Base-by-base conservation (phyloP, 2,797 vertebrate species). In the Coranthus polyacanthus region DNA sequence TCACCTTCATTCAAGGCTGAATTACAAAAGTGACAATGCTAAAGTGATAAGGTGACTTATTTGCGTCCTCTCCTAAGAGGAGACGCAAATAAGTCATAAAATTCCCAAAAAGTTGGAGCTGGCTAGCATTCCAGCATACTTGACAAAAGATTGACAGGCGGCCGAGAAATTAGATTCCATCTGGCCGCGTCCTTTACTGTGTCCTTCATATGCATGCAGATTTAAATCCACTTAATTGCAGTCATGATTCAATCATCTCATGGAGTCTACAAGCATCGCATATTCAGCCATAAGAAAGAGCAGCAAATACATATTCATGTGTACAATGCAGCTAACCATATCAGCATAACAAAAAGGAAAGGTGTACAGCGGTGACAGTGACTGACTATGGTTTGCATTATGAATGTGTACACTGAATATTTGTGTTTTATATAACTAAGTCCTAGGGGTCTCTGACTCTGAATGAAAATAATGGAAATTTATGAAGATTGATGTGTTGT, bases 201-300 rank as follows among this genome's bases (percentile, higher is more conserved):
- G 86, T 88, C 82, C 86, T 90, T 84, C 29, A 9, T 66, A 75
- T 67, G 44, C 57, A 86, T 47, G 49, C 74, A 77, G 72, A 84
- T 81, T 88, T 45, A 80, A 85, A 85, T 86, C 72, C 78, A 86
- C 61, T 85, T 86, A 87, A 88, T 83, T 86, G 61, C 71, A 80
- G 57, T 50, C 68, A 68, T 86, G 82, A 89, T 79, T 88, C 79
- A 89, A 88, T 92, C 86, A 87, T 72, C 65, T 83, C 66, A 18
- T 32, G 63, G 55, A 55, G 68, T 49, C 68, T 72, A 73, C 61
- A 68, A 78, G 71, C 67, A 60, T 49, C 60, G 42, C 66, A 54
- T 61, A 41, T 68, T 59, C 16, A 66, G 59, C 59, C 66, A 53
- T 56, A 51, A 52, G 29, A 77, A 61, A 51, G 57, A 75, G 74